Conservation (phyloP, 2,113 vertebrate species). For the Carassius auratus region DNA sequence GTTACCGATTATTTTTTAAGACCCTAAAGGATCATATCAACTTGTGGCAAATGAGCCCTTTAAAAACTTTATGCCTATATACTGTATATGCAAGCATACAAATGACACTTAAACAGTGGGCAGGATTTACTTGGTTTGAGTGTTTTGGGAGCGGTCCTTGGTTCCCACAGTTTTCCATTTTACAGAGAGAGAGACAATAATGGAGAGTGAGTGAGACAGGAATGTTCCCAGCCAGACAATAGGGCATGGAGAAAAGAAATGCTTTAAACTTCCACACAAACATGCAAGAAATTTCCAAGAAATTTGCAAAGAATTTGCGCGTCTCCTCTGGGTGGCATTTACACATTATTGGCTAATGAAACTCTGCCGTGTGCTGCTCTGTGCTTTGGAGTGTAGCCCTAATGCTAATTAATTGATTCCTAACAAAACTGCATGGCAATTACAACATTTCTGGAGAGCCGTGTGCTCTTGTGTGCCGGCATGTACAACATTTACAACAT, state of each 20-base stretch:
- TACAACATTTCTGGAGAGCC: slow-evolving; percentile 73
- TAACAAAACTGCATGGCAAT: slow-evolving; percentile 71
- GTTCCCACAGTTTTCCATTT: slow-evolving; percentile 64
- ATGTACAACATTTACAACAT: slow-evolving; percentile 71
- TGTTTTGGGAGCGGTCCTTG: slow-evolving; percentile 5
- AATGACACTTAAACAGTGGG: neutral
- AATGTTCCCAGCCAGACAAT: slow-evolving; percentile 64
- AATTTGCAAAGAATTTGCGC: slow-evolving; percentile 70
- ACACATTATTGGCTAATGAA: slow-evolving; percentile 77
- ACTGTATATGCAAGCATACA: neutral
- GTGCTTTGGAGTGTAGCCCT: slow-evolving; percentile 66
- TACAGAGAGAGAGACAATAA: slow-evolving; percentile 11
- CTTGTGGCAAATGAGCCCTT: no score
- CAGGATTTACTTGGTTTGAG: neutral
- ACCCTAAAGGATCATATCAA: no score
- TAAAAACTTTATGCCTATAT: no score
- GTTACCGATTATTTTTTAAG: no score
- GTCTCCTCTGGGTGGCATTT: slow-evolving; percentile 77
- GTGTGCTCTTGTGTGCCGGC: slow-evolving; percentile 64
- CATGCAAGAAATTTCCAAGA: slow-evolving; percentile 74
- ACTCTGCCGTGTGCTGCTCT: slow-evolving; percentile 65
- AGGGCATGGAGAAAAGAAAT: slow-evolving; percentile 41
- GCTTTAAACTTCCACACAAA: slow-evolving; percentile 70
- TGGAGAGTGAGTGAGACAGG: slow-evolving; percentile 41
- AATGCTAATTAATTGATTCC: slow-evolving; percentile 81